These are phyloP conservation scores for Mythimna albipuncta DNA, from an alignment of 2,888 invertebrate genomes.

Conservation along the genomic window DNA sequence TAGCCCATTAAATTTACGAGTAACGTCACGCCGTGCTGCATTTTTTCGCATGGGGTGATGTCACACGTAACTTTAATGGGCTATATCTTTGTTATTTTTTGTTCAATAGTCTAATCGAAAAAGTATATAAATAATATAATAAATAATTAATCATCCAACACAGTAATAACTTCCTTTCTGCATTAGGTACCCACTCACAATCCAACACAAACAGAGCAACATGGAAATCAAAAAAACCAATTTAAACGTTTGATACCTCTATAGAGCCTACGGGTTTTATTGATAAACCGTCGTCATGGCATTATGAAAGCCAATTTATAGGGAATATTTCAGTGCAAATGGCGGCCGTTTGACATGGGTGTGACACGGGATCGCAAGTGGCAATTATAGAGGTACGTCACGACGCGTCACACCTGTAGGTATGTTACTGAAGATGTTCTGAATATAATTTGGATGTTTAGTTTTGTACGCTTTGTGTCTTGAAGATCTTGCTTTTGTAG, in stretches of 20 bases:
- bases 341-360: slow-evolving; percentile 82
- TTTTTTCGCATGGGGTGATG: no score
- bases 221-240: slow-evolving; percentile 55
- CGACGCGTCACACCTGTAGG: slow-evolving; percentile 67
- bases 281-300: slow-evolving; percentile 74
- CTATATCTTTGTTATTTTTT: no score
- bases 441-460: slow-evolving; percentile 44
- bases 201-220: slow-evolving; percentile 57
- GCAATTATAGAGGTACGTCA: slow-evolving; percentile 78
- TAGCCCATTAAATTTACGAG: no score
- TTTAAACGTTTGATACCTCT: slow-evolving; percentile 56
- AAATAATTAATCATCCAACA: background rate
- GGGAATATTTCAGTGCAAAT: slow-evolving; percentile 79
- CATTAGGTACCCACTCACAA: slow-evolving; percentile 2
- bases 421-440: slow-evolving; percentile 55
- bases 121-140: no score
- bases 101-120: no score
- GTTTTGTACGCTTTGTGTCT: slow-evolving; percentile 1
- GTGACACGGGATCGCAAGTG: slow-evolving; percentile 80
- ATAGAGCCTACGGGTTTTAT: slow-evolving; percentile 62
- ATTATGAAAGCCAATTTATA: slow-evolving; percentile 78
- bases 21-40: no score
- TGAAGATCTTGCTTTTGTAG: background rate
- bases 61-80: no score
- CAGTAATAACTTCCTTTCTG: background rate